Base-by-base conservation (phyloP, 2,888 invertebrate species). In the Fragum fragum region DNA sequence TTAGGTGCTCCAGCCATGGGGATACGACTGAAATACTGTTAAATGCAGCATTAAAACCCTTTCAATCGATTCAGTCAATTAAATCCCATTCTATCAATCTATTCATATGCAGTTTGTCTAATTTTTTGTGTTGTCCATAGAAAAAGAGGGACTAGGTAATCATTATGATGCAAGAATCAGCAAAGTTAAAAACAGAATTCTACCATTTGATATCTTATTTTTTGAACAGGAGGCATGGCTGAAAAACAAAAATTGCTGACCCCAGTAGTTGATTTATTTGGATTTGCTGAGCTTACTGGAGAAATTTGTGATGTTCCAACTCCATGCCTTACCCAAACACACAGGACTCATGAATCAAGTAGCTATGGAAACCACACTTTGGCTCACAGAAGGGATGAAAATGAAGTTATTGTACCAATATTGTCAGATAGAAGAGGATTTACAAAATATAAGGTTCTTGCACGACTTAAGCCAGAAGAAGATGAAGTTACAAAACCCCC, bases 221-320 rank as follows among this genome's bases (percentile, higher is more conserved):
- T 36, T 36, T 36, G 3, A 36, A 1, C 81, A 81, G 73, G 14
- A 73, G 76, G 28, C 52, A 76, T 76, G 76, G 76, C 81, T 53
- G 52, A 73, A 73, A 76, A 76, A 73, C 79, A 75, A 68, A 18
- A 63, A 32, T n/a, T 63, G 63, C 21, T 81, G 77, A 36, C 66
- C 14, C n/a, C 47, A 21, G 53, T 63, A 28, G 76, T 71, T 18
- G 73, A 85, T 39, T 70, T 70, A 76, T 85, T 85, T 79, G 84
- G 84, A 14, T 85, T 85, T 76, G 84, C 73, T 23, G 81, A 81
- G 59, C 79, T 85, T 3, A 79, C 84, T 7, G 81, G 69, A n/a
- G 84, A 81, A 47, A 23, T 26, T 63, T 18, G 26, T 23, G 63
- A 32, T 32, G 28, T 29, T 16, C 11, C 53, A n/a, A 29, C 16